A percentile compares a stretch with the other conserved stretches of the same genome.
Evolutionary conservation across 1,140 invertebrate genomes (phyloP).

Genomic region (Armadillidium nasatum): DNA sequence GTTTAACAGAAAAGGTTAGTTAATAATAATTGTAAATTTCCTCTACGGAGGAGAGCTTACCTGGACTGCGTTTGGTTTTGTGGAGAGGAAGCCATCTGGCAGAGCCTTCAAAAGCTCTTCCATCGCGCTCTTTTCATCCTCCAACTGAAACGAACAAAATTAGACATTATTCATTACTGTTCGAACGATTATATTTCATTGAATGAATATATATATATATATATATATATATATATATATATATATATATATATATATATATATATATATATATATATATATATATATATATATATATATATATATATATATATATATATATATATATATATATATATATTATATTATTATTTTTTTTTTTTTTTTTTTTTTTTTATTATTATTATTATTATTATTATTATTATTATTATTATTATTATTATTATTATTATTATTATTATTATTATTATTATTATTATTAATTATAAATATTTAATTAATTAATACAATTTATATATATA

Average conservation of each 20-base stretch:
- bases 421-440: no score
- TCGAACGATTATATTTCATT: background rate
- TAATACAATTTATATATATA: no score
- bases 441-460: no score
- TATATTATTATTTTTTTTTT: no score
- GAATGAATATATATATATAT: background rate
- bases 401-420: no score
- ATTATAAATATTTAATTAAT: no score
- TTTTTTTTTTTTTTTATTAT: no score
- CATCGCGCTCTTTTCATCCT: background rate
- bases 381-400: no score
- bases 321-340: no score
- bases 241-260: constrained; percentile 8
- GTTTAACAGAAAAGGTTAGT: background rate
- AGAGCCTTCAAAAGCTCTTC: background rate
- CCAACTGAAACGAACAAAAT: background rate
- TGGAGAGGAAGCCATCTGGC: constrained; percentile 3
- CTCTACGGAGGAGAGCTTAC: background rate
- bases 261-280: background rate
- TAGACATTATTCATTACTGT: background rate
- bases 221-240: background rate
- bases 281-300: no score
- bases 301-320: no score
- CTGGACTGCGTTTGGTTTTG: background rate
- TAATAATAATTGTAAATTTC: constrained; percentile 2